A percentile compares a stretch with the other conserved stretches of the same genome.
Conservation (phyloP, 2,113 vertebrate genomes). For the Myrmophylax atrothorax region DNA sequence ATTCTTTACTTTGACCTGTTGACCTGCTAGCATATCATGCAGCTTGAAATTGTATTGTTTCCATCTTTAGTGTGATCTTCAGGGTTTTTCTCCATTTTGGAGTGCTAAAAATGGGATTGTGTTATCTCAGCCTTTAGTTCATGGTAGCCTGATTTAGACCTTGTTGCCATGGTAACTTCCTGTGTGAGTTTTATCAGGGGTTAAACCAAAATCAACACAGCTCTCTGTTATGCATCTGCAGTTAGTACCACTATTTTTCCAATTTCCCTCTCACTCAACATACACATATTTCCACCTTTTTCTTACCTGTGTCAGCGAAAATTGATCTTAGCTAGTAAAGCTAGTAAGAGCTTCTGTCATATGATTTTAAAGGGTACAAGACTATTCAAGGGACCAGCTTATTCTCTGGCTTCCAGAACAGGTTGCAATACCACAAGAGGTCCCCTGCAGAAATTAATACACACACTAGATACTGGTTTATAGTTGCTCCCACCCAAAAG, state of each 20-base stretch:
- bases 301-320: not conserved
- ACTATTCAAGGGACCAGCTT: not conserved
- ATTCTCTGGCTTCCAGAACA: not conserved
- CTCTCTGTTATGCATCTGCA: not conserved
- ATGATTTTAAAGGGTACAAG: not conserved
- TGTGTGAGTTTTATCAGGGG: conserved; percentile 19
- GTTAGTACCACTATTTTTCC: not conserved
- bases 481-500: not conserved
- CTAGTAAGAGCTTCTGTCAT: not conserved
- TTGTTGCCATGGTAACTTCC: conserved; percentile 65
- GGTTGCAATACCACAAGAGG: not conserved
- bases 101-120: conserved; percentile 49
- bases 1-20: not conserved
- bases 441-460: not conserved
- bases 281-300: not conserved
- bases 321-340: not conserved
- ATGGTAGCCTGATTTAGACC: conserved; percentile 44
- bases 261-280: not conserved
- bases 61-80: not conserved
- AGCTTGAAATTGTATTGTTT: not conserved
- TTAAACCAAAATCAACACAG: conserved; percentile 41
- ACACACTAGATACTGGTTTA: not conserved
- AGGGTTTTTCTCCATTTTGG: conserved; percentile 2
- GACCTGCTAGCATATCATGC: not conserved
- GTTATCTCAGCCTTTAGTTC: conserved; percentile 52